Evolutionary conservation across 2,113 vertebrate genomes (phyloP).

Genomic region (Poicephalus meyeri): DNA sequence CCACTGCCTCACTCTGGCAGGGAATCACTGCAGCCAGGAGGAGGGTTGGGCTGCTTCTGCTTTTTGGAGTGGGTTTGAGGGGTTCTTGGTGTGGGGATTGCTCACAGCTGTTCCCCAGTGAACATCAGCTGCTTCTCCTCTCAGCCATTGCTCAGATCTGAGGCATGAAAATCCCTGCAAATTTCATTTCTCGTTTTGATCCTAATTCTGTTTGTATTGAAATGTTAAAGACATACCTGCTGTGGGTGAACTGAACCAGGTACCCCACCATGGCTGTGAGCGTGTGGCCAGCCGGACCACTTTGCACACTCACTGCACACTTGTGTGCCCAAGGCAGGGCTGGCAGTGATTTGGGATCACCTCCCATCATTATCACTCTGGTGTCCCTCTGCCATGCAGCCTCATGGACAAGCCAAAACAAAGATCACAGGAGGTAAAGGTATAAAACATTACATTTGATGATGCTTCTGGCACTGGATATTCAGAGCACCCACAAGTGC

Average conservation of each 20-base stretch:
- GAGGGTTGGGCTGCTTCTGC: neutral
- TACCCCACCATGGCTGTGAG: neutral
- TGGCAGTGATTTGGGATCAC: neutral
- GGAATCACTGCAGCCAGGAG: neutral
- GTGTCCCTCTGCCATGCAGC: neutral
- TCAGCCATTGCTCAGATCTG: neutral
- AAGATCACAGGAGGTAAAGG: neutral
- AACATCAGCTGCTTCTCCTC: neutral
- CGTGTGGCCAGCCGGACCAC: neutral
- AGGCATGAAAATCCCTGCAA: neutral
- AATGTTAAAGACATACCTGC: fast-evolving
- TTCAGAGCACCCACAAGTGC: neutral
- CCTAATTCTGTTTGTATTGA: neutral
- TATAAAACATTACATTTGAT: neutral
- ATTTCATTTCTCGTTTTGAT: neutral
- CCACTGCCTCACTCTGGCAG: neutral
- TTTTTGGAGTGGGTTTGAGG: neutral
- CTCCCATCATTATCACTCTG: neutral
- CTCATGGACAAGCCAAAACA: neutral
- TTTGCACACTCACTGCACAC: neutral
- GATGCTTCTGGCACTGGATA: fast-evolving
- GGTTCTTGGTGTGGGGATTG: neutral
- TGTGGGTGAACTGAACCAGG: fast-evolving
- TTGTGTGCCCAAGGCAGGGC: neutral
- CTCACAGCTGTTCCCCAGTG: neutral